Percentiles rank a stretch among this genome's conserved stretches.
Conservation (phyloP, 2,113 vertebrate species). For the Pollachius pollachius region DNA sequence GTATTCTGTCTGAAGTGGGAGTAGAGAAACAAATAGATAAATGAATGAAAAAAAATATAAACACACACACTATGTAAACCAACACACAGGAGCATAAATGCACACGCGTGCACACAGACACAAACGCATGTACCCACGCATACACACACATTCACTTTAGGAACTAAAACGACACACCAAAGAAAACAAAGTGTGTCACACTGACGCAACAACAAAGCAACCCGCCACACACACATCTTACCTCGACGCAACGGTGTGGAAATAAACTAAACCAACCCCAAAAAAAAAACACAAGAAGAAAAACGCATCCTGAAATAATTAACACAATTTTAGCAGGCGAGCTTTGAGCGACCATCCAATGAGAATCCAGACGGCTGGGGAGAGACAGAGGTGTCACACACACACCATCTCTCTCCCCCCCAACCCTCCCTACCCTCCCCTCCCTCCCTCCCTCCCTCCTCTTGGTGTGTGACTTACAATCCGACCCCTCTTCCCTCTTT, state of each 20-base stretch:
- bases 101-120: conserved; percentile 18
- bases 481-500: too few species aligned
- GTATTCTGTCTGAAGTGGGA: conserved; percentile 76
- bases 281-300: too few species aligned
- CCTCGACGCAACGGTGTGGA: too few species aligned
- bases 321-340: conserved; percentile 36
- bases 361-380: not conserved
- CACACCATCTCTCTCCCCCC: conserved; percentile 9
- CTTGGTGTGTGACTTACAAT: not conserved
- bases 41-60: conserved; percentile 71
- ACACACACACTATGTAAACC: conserved; percentile 1
- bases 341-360: too few species aligned
- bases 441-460: not conserved
- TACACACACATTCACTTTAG: conserved; percentile 50
- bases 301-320: conserved; percentile 46
- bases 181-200: conserved; percentile 20
- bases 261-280: too few species aligned
- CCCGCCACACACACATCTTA: conserved; percentile 25
- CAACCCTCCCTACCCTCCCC: conserved; percentile 28
- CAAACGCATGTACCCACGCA: conserved; percentile 24
- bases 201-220: conserved; percentile 80
- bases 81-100: not conserved
- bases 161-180: too few species aligned
- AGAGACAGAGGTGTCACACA: conserved; percentile 36
- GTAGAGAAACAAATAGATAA: conserved; percentile 71